Conservation (phyloP, 2,888 invertebrate species). For the Encarsia formosa region DNA sequence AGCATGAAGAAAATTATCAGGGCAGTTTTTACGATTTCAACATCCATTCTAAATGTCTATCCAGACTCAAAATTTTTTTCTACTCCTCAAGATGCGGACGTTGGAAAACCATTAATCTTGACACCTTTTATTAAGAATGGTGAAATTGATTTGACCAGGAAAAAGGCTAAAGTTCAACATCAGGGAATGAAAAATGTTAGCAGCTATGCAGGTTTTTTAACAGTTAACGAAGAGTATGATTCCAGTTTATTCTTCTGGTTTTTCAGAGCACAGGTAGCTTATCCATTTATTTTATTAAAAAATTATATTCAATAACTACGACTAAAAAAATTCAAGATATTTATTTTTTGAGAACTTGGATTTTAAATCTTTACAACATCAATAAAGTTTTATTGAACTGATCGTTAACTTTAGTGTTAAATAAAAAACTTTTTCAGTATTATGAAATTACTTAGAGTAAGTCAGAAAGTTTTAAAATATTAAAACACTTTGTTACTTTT, state of each 20-base stretch:
- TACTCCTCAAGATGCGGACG: not conserved
- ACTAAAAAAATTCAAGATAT: not conserved
- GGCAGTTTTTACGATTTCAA: too few species aligned
- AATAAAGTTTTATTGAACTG: too few species aligned
- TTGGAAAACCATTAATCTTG: conserved; percentile 63
- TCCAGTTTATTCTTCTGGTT: conserved; percentile 92
- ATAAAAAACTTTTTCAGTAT: too few species aligned
- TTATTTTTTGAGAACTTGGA: too few species aligned
- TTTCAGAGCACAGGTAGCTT: conserved; percentile 66
- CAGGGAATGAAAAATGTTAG: conserved; percentile 58
- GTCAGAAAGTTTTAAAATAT: too few species aligned
- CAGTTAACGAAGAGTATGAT: conserved; percentile 70
- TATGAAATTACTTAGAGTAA: too few species aligned
- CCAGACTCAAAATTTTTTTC: too few species aligned
- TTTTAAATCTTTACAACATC: too few species aligned
- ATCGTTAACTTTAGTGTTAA: too few species aligned
- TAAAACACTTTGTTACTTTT: too few species aligned
- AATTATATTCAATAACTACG: not conserved
- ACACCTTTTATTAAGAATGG: conserved; percentile 71
- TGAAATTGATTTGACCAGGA: conserved; percentile 63
- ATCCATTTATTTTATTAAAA: not conserved
- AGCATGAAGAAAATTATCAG: not conserved
- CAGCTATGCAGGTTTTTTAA: conserved; percentile 77
- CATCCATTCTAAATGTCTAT: too few species aligned
- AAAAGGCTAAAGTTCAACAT: conserved; percentile 56